Evolutionary conservation across 2,888 invertebrate species (phyloP), one percentile per base, ranked within the genome.

Genomic region (Nebria salina): DNA sequence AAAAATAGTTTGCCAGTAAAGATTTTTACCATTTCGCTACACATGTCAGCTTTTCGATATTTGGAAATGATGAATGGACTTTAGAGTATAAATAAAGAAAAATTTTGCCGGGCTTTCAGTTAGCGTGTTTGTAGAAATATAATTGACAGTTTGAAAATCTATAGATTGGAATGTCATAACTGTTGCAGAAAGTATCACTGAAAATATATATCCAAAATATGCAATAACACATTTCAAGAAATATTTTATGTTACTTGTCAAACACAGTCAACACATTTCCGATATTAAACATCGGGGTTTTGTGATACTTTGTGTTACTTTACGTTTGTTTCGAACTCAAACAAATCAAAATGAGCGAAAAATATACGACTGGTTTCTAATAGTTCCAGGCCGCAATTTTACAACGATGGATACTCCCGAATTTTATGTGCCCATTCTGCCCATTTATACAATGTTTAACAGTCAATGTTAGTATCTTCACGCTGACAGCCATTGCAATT

Each of bases 391-490:
- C 96, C 2, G 97, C 97, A 1, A 89, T 96, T 72, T 90, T 96
- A 9, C 97, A 97, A 88, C 90, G 95, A 84, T 97, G 97, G 97
- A 92, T 95, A 85, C 90, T 97, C 73, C 96, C 97, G 0, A 90
- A 93, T 86, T 95, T 96, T 87, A 95, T 97, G 94, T 97, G 97
- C 87, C 93, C 95, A 0, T 94, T 97, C 87, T 96, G 96, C 84
- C 96, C 97, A 0, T 97, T 96, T 88, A 94, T 96, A 9, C 96
- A 96, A 89, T 93, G 95, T 0, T 90, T 97, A 15, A 95, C 95
- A 84, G 96, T 97, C 1, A 96, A 95, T 86, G 96, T 97, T n/a
- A 95, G 95, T 84, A 95, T 97, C 54, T 95, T 96, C 86, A 97
- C 97, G 0, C 89, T 97, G 25, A 96, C 96, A 11, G 95, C 95